Conservation (phyloP, 2,888 invertebrate species). For the Cerceris ruficornis region DNA sequence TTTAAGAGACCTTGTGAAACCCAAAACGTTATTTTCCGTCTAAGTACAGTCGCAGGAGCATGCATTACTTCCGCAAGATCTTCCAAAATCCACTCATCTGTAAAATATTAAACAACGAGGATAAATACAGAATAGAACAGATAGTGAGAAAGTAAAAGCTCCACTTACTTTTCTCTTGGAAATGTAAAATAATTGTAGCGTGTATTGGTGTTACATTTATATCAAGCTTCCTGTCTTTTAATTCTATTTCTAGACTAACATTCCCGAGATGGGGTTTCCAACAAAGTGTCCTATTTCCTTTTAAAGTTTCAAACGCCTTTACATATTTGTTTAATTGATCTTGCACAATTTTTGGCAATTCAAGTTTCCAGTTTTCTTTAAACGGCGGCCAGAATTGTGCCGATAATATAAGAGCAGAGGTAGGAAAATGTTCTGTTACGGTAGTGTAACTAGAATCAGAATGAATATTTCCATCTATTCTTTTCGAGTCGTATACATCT, state of each 20-base stretch:
- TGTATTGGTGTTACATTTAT: constrained; percentile 95
- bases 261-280: constrained; percentile 97
- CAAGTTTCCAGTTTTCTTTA: constrained; percentile 93
- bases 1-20: constrained; percentile 94
- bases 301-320: constrained; percentile 93
- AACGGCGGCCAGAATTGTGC: constrained; percentile 99
- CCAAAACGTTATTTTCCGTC: constrained; percentile 96
- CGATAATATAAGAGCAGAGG: constrained; percentile 95
- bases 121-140: constrained; percentile 4
- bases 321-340: constrained; percentile 93
- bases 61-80: constrained; percentile 93
- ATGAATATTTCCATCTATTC: constrained; percentile 93
- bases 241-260: constrained; percentile 94
- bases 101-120: constrained; percentile 39
- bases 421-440: constrained; percentile 84
- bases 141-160: neutral
- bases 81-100: constrained; percentile 92
- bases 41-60: constrained; percentile 92
- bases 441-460: constrained; percentile 86
- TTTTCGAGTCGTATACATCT: constrained; percentile 97
- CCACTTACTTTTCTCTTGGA: constrained; percentile 90
- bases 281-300: constrained; percentile 94
- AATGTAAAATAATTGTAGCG: constrained; percentile 96
- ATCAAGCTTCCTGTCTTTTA: constrained; percentile 90
- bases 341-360: constrained; percentile 91